Base-by-base conservation (phyloP, 2,797 vertebrate species). In the Falco biarmicus region DNA sequence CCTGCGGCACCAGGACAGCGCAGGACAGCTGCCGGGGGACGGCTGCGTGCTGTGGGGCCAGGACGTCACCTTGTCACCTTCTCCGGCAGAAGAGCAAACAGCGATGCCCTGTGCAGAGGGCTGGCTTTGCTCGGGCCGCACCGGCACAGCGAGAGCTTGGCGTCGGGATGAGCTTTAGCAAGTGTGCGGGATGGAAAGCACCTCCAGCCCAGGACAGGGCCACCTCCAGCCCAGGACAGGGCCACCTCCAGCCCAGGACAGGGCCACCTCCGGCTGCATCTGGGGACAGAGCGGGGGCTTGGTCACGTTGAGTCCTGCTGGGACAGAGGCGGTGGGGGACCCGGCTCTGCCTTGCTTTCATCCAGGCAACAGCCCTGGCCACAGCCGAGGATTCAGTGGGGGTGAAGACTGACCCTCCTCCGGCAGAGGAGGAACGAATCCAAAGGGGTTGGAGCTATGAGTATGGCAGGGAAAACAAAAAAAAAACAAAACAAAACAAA, bases 401-500 rank as follows among this genome's bases (percentile, higher is more conserved):
- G 41, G 61, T 56, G 61, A 91, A 84, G 87, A 60, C 63, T 47
- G 89, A 64, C 79, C 79, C 70, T 96, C 89, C 87, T 81, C 51
- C 29, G 22, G 60, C 63, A 34, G 51, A 87, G 78, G 86, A 93
- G 71, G 79, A 83, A 54, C 0, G 1, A 91, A 76, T 78, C 85
- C n/a, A 3, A 75, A 88, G 93, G 92, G 93, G 86, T 89, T 89
- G 81, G 75, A 87, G 80, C 88, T 81, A 51, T 6, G 68, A 90
- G 56, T 78, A 97, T 94, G 97, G 97, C 96, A 97, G 97, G 97
- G 96, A 95, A 96, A 95, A 90, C 41, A 85, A 96, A 97, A 66
- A 37, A 37, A 39, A 39, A 16, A 43, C 41, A 43, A 43, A 43
- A 43, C 37, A 43, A 43, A 82, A 84, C 84, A 71, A n/a, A 97